Conservation (phyloP, 2,888 invertebrate species). For the Drosophila rubida region DNA sequence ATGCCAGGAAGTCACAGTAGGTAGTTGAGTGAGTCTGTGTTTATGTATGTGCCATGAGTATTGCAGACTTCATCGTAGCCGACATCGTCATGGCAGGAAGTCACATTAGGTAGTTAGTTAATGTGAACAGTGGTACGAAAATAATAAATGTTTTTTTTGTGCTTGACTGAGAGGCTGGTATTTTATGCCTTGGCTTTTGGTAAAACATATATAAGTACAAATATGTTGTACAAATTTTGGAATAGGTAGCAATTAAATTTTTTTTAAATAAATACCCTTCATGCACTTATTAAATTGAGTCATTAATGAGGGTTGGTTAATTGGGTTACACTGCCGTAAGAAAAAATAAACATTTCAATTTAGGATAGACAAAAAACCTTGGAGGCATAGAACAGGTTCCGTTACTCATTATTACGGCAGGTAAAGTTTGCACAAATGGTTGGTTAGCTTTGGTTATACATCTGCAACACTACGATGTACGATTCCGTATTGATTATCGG, state of each 20-base stretch:
- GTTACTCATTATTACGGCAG: conserved; percentile 33
- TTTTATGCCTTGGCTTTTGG: conserved; percentile 7
- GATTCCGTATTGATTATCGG: conserved; percentile 44
- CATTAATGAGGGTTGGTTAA: background rate
- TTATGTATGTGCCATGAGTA: background rate
- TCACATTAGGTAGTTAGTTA: conserved; percentile 79
- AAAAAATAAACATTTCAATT: too few relatives aligned
- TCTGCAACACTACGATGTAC: too few relatives aligned
- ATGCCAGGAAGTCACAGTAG: background rate
- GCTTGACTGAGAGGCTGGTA: conserved; percentile 41
- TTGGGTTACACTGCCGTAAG: background rate
- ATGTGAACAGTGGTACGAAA: conserved; percentile 81
- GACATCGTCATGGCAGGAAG: conserved; percentile 69
- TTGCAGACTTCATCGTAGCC: conserved; percentile 29
- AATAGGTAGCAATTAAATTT: too few relatives aligned
- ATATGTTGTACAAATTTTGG: too few relatives aligned
- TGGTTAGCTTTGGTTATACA: conserved; percentile 43
- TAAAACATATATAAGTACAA: background rate
- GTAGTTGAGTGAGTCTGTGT: background rate
- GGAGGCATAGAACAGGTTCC: conserved; percentile 13
- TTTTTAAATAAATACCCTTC: too few relatives aligned
- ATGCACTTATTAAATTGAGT: background rate
- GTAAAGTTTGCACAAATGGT: conserved; percentile 69
- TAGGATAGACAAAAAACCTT: background rate
- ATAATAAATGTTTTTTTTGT: conserved; percentile 57